Conservation (phyloP, 53 echinoderm and acorn worm species). For the Patiria pectinifera region DNA sequence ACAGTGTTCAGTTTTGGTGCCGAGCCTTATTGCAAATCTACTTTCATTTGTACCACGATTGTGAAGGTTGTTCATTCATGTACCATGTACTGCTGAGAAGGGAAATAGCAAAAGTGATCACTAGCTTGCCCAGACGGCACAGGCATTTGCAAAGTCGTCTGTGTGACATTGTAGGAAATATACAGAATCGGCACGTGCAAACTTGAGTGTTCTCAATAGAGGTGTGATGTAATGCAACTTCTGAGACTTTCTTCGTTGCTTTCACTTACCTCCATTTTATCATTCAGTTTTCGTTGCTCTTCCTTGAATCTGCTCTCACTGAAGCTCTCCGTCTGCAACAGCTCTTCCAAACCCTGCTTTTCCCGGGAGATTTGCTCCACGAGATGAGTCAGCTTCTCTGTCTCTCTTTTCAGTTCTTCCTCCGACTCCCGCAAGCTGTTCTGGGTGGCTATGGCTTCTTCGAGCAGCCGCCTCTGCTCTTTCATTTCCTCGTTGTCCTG, state of each 20-base stretch:
- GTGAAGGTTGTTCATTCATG: no score
- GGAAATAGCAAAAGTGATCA: no score
- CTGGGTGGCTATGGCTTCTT: conserved; percentile 54
- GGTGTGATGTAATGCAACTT: no score
- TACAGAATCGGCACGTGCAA: not conserved
- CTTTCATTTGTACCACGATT: no score
- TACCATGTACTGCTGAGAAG: no score
- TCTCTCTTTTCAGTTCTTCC: conserved; percentile 56
- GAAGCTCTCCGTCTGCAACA: conserved; percentile 79
- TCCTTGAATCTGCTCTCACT: conserved; percentile 80
- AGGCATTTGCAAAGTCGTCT: conserved; percentile 2
- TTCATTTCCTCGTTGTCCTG: conserved; percentile 58
- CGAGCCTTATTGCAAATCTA: no score
- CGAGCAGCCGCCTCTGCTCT: conserved; percentile 51
- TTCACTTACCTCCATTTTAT: conserved; percentile 70
- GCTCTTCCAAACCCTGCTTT: conserved; percentile 74
- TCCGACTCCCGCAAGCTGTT: conserved; percentile 48
- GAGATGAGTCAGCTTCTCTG: conserved; percentile 58
- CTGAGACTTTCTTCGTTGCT: not conserved
- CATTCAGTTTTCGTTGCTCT: conserved; percentile 78
- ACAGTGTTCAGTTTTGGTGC: no score
- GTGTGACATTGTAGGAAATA: not conserved
- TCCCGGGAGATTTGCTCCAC: conserved; percentile 62
- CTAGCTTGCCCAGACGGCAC: not conserved
- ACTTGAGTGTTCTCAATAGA: not conserved